Conservation (phyloP, 2,888 invertebrate genomes). For the Cloeon dipterum region DNA sequence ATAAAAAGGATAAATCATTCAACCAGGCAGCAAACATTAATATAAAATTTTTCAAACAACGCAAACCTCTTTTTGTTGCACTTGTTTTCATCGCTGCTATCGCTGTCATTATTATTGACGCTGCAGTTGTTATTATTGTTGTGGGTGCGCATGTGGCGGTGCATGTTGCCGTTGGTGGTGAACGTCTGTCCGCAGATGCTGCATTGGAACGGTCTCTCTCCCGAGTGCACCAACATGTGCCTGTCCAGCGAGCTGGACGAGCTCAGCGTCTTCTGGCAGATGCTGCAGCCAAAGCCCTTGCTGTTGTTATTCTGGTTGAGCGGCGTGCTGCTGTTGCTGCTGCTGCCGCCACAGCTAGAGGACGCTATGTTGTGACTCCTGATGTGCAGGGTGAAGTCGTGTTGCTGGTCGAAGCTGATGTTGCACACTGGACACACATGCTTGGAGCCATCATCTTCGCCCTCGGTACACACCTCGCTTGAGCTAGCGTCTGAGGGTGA, state of each 20-base stretch:
- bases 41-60: too few relatives aligned
- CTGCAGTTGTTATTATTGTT: slow-evolving; percentile 16
- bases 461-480: neutral
- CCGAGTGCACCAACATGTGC: slow-evolving; percentile 58
- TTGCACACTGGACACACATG: slow-evolving; percentile 43
- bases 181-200: slow-evolving; percentile 56
- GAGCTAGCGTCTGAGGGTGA: neutral
- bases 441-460: slow-evolving; percentile 11
- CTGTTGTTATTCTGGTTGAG: slow-evolving; percentile 10
- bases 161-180: slow-evolving; percentile 71
- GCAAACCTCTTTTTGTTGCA: neutral
- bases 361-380: slow-evolving; percentile 35
- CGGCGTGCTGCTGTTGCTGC: neutral
- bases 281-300: slow-evolving; percentile 32
- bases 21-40: too few relatives aligned
- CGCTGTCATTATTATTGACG: slow-evolving; percentile 12
- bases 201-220: slow-evolving; percentile 59
- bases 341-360: slow-evolving; percentile 11
- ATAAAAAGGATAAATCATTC: too few relatives aligned
- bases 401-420: slow-evolving; percentile 30
- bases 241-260: slow-evolving; percentile 58
- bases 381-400: slow-evolving; percentile 45
- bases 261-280: slow-evolving; percentile 46
- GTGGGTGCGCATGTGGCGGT: slow-evolving; percentile 55
- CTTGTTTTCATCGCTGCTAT: neutral